Evolutionary conservation across 2,888 invertebrate species (phyloP), one percentile per base, ranked within the genome.

Genomic region (Athetis lepigone): DNA sequence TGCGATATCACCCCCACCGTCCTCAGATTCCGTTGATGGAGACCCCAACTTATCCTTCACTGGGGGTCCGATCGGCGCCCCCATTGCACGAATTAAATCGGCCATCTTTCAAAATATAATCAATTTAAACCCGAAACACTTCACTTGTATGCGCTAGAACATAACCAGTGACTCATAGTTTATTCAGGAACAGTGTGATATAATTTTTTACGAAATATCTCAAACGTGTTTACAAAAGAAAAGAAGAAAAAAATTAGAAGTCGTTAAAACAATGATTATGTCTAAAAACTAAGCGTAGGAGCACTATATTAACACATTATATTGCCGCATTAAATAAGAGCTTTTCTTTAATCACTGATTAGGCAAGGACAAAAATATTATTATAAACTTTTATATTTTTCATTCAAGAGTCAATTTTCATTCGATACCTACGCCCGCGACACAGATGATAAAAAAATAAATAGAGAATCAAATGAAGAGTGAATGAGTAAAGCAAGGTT

Each of bases 11-110:
- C 95, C 96, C 81, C 97, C 97, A 42, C 97, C 98, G 88, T 98
- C 98, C 84, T 98, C 98, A 64, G 98, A 98, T 85, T 98, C 98
- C 62, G 98, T 98, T 78, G 97, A 98, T 46, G 98, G 98, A 65
- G 98, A 98, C 75, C 98, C 97, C 78, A 97, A 92, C 92, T 97
- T 97, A 92, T 97, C 97, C 94, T 97, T 97, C 81, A 94, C 92
- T 86, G 96, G 96, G 92, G 96, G 96, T 91, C 96, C 96, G 63
- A 95, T 95, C 70, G 96, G 95, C 87, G 96, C 96, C 87, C 96
- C 96, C 95, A 96, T 96, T 79, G 91, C 91, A 83, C 97, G 96
- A 90, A 97, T 96, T 90, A 97, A 93, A 95, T 97, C 97, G 90
- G 97, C 97, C 97, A 97, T 97, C 86, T 88, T 88, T 79, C 77